These are phyloP conservation scores for Aphaenogaster rudis DNA, from an alignment of 1,140 invertebrate genomes.

Conservation along the genomic window DNA sequence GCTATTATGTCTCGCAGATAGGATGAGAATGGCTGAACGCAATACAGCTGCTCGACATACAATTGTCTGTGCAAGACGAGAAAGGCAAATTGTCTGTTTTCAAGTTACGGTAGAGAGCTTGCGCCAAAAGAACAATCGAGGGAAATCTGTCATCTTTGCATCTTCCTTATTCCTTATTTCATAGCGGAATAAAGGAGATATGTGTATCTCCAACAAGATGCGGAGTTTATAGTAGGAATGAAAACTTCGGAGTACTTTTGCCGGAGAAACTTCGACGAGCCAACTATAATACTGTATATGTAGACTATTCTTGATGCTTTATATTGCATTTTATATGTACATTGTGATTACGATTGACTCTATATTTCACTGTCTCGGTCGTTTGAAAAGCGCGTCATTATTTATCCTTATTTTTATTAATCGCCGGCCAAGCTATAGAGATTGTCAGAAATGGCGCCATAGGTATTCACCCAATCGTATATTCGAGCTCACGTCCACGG, in stretches of 20 bases:
- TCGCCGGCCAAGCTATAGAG: not conserved
- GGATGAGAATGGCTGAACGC: slow-evolving; percentile 26
- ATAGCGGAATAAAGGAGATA: slow-evolving; percentile 35
- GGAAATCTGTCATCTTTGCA: slow-evolving; percentile 41
- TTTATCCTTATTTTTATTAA: slow-evolving; percentile 11
- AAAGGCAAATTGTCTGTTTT: slow-evolving; percentile 46
- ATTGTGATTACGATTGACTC: not conserved
- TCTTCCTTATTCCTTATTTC: slow-evolving; percentile 43
- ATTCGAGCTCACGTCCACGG: not conserved
- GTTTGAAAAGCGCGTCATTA: not conserved
- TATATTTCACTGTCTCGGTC: not conserved
- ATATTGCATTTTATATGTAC: slow-evolving; percentile 4
- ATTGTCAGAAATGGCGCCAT: not conserved
- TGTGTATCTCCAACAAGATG: slow-evolving; percentile 15
- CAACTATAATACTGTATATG: slow-evolving; percentile 4
- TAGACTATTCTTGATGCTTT: not conserved
- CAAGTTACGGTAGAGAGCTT: slow-evolving; percentile 13
- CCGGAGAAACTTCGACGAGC: not conserved
- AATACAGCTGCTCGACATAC: slow-evolving; percentile 4
- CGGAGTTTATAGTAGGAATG: slow-evolving; percentile 60
- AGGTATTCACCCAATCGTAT: not conserved
- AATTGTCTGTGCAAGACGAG: not conserved
- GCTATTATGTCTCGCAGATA: slow-evolving; percentile 35
- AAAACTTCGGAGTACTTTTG: slow-evolving; percentile 27
- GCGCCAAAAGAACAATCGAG: slow-evolving; percentile 35